Evolutionary conservation across 2,888 invertebrate genomes (phyloP).

Genomic region (Caenorhabditis doughertyi): DNA sequence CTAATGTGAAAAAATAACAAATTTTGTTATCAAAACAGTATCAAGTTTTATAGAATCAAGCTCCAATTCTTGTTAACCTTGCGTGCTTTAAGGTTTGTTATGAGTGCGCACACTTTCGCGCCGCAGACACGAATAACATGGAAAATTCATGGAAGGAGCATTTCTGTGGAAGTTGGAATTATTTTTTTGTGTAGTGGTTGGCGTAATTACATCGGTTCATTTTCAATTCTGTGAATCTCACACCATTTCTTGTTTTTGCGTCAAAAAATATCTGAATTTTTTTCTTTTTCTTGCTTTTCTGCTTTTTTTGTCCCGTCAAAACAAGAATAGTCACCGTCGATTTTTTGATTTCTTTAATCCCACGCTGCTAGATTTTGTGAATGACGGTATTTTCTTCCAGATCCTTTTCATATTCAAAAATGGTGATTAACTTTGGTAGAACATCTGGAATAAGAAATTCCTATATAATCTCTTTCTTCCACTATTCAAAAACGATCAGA

Average conservation of each 20-base stretch:
- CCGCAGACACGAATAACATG: constrained; percentile 8
- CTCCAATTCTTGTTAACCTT: not conserved
- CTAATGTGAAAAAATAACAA: no score
- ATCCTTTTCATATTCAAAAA: no score
- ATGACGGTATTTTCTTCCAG: no score
- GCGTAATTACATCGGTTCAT: constrained; percentile 20
- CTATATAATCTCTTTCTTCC: constrained; percentile 8
- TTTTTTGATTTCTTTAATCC: no score
- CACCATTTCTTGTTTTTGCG: not conserved
- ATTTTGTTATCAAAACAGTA: not conserved
- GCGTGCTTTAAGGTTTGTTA: not conserved
- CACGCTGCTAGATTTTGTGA: no score
- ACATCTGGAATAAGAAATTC: not conserved
- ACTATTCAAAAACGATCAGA: constrained; percentile 17
- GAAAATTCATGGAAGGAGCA: constrained; percentile 5
- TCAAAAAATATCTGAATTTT: not conserved
- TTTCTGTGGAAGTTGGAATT: constrained; percentile 24
- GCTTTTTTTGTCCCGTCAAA: no score
- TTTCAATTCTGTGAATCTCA: constrained; percentile 5
- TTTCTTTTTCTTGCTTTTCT: no score
- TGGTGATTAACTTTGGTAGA: no score
- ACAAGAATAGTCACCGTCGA: no score
- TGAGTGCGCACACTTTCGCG: not conserved
- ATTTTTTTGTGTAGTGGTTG: not conserved
- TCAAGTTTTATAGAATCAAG: not conserved